Percentiles rank a stretch among this genome's conserved stretches.
These are phyloP conservation scores for Dermolepida albohirtum DNA, from an alignment of 2,888 invertebrate species.

Conservation along the genomic window DNA sequence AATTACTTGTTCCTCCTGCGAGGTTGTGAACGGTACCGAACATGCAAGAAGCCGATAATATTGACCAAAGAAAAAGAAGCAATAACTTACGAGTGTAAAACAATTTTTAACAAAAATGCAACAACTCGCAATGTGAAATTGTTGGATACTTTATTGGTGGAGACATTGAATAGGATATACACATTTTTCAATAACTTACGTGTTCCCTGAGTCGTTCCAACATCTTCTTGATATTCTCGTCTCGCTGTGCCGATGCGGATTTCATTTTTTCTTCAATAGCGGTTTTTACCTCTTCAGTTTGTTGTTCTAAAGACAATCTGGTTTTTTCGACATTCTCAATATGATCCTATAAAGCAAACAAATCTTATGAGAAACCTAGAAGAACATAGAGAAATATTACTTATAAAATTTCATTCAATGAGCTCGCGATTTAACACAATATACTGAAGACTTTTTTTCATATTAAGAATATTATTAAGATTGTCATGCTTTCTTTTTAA, in stretches of 20 bases:
- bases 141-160: background rate
- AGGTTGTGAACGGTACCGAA: slow-evolving; percentile 38
- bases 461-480: too few species aligned
- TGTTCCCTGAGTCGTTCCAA: slow-evolving; percentile 91
- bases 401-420: too few species aligned
- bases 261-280: slow-evolving; percentile 90
- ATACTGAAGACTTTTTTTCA: too few species aligned
- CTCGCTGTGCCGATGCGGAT: slow-evolving; percentile 88
- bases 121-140: slow-evolving; percentile 31
- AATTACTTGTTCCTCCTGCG: slow-evolving; percentile 80
- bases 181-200: slow-evolving; percentile 70
- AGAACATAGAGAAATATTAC: too few species aligned
- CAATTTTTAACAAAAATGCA: slow-evolving; percentile 13
- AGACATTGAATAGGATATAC: background rate
- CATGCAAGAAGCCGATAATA: slow-evolving; percentile 39
- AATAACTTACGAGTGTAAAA: slow-evolving; percentile 4
- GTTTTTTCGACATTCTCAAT: slow-evolving; percentile 75
- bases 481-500: too few species aligned
- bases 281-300: slow-evolving; percentile 86
- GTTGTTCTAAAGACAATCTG: slow-evolving; percentile 84
- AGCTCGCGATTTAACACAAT: too few species aligned
- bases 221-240: slow-evolving; percentile 92
- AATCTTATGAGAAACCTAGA: background rate
- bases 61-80: slow-evolving; percentile 27
- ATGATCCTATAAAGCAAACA: slow-evolving; percentile 65